Percentiles rank a stretch among this genome's conserved stretches.
These are phyloP conservation scores for Mesorhabditis spiculigera DNA, from an alignment of 2,888 invertebrate genomes.

Conservation along the genomic window DNA sequence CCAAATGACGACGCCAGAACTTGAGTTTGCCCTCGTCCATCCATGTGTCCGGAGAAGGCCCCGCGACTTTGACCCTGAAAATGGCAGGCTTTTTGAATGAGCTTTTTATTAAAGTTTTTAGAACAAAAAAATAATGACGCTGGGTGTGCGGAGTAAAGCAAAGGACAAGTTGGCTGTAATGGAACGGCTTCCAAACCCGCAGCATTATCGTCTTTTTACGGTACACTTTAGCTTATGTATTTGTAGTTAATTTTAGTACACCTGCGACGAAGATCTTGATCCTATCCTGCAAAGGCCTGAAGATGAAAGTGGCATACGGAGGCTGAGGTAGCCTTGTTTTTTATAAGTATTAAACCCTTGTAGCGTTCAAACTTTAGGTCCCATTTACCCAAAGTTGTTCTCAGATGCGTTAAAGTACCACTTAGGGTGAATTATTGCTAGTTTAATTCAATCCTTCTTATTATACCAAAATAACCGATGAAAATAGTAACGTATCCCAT, in stretches of 20 bases:
- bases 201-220: slow-evolving; percentile 12
- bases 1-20: slow-evolving; percentile 7
- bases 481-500: too few species aligned
- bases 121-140: not conserved
- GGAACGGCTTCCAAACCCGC: slow-evolving; percentile 10
- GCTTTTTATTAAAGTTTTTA: not conserved
- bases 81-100: not conserved
- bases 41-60: not conserved
- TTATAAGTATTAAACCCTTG: too few species aligned
- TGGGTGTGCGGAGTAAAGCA: not conserved
- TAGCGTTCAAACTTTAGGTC: too few species aligned
- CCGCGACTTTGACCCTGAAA: slow-evolving; percentile 3
- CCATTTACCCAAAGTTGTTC: too few species aligned
- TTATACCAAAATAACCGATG: too few species aligned
- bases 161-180: not conserved
- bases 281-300: too few species aligned
- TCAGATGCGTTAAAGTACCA: too few species aligned
- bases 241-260: slow-evolving; percentile 25
- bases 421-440: too few species aligned
- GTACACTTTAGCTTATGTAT: slow-evolving; percentile 37
- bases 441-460: too few species aligned
- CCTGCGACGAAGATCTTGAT: slow-evolving; percentile 16
- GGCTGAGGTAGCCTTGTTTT: too few species aligned
- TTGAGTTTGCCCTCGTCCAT: not conserved
- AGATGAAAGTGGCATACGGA: too few species aligned